Percentiles rank a stretch among this genome's conserved stretches.
phyloP scores from a whole-genome alignment of 2,113 vertebrate species.

The Anguilla japonica region DNA sequence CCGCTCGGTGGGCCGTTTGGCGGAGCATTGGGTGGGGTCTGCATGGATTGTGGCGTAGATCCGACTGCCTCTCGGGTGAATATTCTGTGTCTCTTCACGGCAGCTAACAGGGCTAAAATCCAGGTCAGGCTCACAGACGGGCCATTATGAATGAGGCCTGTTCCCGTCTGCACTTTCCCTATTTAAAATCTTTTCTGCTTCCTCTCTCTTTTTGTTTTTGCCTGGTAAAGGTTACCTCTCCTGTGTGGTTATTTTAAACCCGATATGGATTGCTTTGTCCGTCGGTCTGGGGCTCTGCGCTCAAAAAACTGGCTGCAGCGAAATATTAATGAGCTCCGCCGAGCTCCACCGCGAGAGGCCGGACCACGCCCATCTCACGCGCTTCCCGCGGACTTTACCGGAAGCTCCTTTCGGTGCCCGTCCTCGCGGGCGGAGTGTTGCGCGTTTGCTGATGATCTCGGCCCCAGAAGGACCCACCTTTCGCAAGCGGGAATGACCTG shows the following conservation, averaged over 20 bases:
- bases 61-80: background rate
- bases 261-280: conserved; percentile 75
- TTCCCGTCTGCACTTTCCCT: conserved; percentile 58
- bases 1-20: too few species aligned
- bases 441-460: conserved; percentile 59
- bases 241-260: conserved; percentile 79
- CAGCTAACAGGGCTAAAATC: conserved; percentile 59
- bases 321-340: conserved; percentile 13
- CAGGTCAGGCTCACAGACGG: conserved; percentile 71
- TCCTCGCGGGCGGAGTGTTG: conserved; percentile 47
- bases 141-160: conserved; percentile 70
- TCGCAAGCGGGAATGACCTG: conserved; percentile 60
- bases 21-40: too few species aligned
- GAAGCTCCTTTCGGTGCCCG: conserved; percentile 44
- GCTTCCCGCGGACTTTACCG: conserved; percentile 31
- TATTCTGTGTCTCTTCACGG: background rate
- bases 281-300: conserved; percentile 66
- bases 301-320: conserved; percentile 26
- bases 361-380: background rate
- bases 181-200: background rate
- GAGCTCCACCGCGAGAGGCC: background rate
- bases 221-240: conserved; percentile 79
- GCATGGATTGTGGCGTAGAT: too few species aligned
- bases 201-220: conserved; percentile 71
- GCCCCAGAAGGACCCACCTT: conserved; percentile 59